These are phyloP conservation scores for Andrena cerasifolii DNA, from an alignment of 1,140 invertebrate species.

Conservation along the genomic window DNA sequence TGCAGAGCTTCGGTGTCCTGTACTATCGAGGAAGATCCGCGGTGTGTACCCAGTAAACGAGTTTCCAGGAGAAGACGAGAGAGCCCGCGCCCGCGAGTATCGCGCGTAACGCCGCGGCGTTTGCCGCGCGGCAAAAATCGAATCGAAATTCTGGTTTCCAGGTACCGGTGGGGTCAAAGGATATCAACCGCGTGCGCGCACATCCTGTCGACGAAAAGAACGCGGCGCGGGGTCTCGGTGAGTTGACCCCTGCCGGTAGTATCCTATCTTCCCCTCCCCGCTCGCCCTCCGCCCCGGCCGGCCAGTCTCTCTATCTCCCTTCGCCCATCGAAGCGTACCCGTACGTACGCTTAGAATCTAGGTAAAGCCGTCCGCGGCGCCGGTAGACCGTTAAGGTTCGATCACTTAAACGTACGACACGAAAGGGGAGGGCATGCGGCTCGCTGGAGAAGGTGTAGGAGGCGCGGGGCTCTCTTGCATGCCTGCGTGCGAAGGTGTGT, in stretches of 20 bases:
- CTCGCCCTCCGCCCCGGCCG: background rate
- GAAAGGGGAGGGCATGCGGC: constrained; percentile 61
- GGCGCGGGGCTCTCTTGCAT: constrained; percentile 63
- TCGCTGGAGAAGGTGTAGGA: constrained; percentile 39
- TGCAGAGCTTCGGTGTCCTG: too few relatives aligned
- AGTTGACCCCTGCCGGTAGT: constrained; percentile 60
- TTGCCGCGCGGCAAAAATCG: background rate
- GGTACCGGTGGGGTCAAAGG: constrained; percentile 41
- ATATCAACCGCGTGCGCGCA: constrained; percentile 49
- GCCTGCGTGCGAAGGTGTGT: constrained; percentile 67
- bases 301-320: background rate
- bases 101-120: background rate
- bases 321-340: constrained; percentile 12
- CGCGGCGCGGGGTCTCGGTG: constrained; percentile 41
- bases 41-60: too few relatives aligned
- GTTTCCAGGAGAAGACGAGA: too few relatives aligned
- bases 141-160: constrained; percentile 21
- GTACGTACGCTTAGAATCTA: constrained; percentile 72
- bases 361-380: constrained; percentile 69
- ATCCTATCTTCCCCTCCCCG: constrained; percentile 32
- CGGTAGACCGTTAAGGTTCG: constrained; percentile 77
- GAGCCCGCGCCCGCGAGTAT: background rate
- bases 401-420: constrained; percentile 75
- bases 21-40: too few relatives aligned
- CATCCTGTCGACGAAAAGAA: constrained; percentile 43